These are phyloP conservation scores for Alectura lathami DNA, from an alignment of 2,113 vertebrate genomes.

Conservation along the genomic window DNA sequence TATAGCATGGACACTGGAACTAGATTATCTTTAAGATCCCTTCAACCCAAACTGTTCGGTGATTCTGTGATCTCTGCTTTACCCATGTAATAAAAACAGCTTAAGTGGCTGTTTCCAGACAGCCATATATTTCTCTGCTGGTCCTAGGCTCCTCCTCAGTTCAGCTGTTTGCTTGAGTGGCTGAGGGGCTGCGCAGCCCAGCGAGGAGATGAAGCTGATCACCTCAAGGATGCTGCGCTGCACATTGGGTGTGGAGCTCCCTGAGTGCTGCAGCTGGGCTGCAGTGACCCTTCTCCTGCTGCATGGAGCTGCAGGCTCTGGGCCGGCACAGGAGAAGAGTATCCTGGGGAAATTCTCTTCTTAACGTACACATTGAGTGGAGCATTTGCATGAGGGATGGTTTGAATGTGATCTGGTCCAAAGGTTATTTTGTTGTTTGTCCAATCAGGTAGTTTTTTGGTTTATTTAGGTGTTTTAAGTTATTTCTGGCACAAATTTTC, in stretches of 20 bases:
- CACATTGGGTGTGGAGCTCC: background rate
- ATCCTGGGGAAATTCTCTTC: background rate
- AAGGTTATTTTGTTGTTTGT: background rate
- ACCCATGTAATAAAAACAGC: background rate
- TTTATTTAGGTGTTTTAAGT: background rate
- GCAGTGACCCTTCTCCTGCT: background rate
- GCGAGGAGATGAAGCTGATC: background rate
- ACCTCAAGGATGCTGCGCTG: background rate
- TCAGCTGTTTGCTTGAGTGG: background rate
- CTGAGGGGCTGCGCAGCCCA: background rate
- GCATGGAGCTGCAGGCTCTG: fast-evolving
- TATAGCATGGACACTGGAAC: too few species aligned
- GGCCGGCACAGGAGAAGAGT: background rate
- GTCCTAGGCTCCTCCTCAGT: background rate
- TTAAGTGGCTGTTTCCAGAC: background rate
- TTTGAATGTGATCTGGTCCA: background rate
- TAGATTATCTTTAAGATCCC: too few species aligned
- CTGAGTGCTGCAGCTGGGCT: background rate
- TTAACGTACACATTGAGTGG: fast-evolving
- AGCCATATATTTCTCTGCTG: background rate
- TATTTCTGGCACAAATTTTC: background rate
- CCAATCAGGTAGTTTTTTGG: slow-evolving; percentile 4
- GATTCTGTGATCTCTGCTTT: too few species aligned
- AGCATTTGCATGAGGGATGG: background rate
- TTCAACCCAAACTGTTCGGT: too few species aligned